These are phyloP conservation scores for Callionymus lyra DNA, from an alignment of 2,113 vertebrate genomes.

Conservation along the genomic window DNA sequence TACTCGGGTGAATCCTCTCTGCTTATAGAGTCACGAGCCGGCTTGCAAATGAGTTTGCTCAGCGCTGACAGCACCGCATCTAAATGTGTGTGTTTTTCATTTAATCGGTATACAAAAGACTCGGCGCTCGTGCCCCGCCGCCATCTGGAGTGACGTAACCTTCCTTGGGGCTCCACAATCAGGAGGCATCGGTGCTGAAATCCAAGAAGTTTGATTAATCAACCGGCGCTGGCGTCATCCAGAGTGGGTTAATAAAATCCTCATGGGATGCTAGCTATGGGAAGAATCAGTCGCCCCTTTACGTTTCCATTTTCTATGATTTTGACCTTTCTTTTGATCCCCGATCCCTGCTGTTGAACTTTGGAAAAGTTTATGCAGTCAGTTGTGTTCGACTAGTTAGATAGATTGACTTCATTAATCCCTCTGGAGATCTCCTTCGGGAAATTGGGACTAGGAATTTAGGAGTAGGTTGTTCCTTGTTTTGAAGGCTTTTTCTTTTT, in stretches of 20 bases:
- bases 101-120: conserved; percentile 9
- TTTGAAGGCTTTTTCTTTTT: no score
- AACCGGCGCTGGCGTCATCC: conserved; percentile 1
- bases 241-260: conserved; percentile 7
- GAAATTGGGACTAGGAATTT: no score
- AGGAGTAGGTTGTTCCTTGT: no score
- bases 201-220: no score
- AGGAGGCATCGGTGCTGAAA: no score
- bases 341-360: no score
- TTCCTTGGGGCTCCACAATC: neutral
- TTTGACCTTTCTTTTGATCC: no score
- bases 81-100: conserved; percentile 24
- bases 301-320: no score
- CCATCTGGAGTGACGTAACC: conserved; percentile 2
- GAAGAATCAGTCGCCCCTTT: neutral
- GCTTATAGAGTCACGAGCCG: neutral
- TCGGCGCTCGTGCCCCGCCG: neutral
- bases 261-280: neutral
- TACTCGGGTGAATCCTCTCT: neutral
- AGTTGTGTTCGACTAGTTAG: no score
- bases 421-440: no score
- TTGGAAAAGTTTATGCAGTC: no score
- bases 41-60: conserved; percentile 16
- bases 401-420: no score
- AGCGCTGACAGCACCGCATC: neutral